Conservation (phyloP, 2,797 vertebrate genomes). For the Hypotaenidia okinawae region DNA sequence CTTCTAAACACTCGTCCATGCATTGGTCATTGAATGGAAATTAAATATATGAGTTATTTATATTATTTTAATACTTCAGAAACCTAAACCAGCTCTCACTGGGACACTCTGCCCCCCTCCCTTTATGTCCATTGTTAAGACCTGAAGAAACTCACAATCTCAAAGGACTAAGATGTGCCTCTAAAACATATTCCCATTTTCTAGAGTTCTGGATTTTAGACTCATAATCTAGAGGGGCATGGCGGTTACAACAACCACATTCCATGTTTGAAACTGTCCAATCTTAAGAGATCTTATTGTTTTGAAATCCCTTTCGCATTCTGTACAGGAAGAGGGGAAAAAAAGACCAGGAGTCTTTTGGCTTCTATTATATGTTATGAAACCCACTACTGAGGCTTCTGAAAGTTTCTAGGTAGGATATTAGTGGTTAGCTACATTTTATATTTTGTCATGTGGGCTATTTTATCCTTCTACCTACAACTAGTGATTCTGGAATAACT, state of each 20-base stretch:
- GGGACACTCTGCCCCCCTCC: too few relatives aligned
- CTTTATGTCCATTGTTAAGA: not conserved
- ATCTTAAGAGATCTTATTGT: not conserved
- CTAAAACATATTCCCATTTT: not conserved
- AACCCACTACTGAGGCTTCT: not conserved
- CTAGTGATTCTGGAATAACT: not conserved
- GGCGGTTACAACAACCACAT: not conserved
- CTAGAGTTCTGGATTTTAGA: not conserved
- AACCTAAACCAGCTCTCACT: not conserved
- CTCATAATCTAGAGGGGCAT: not conserved
- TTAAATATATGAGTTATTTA: not conserved
- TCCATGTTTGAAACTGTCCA: not conserved
- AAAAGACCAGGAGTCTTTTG: not conserved
- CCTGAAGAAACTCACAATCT: not conserved
- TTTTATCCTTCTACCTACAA: not conserved
- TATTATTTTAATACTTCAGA: not conserved
- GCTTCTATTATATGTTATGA: not conserved
- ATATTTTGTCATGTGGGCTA: not conserved
- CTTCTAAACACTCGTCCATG: not conserved
- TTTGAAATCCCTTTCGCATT: not conserved
- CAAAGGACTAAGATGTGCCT: not conserved
- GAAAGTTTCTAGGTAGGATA: not conserved
- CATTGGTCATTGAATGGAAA: not conserved
- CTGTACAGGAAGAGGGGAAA: not conserved
- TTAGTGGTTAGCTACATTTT: not conserved